These are phyloP conservation scores for Rhamphomyia laevipes DNA, from an alignment of 2,888 invertebrate genomes.

Conservation along the genomic window DNA sequence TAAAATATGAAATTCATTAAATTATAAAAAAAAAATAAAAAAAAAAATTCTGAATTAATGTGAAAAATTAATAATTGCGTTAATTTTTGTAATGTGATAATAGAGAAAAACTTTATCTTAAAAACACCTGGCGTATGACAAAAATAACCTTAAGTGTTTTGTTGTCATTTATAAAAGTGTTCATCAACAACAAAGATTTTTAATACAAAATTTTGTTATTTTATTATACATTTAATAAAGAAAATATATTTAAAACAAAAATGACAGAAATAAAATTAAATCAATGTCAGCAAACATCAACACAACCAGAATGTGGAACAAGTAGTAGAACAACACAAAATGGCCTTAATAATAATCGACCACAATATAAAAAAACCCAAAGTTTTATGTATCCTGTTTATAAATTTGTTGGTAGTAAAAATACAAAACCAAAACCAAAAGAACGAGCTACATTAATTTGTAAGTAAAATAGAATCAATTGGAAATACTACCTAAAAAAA, in stretches of 20 bases:
- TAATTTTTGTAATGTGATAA: neutral
- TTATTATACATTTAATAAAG: neutral
- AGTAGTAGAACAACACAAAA: conserved; percentile 6
- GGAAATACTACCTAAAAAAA: too few species aligned
- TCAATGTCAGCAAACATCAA: conserved; percentile 1
- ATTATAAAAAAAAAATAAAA: too few species aligned
- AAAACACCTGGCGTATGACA: neutral
- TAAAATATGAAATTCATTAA: too few species aligned
- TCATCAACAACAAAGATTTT: neutral
- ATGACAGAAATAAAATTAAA: neutral
- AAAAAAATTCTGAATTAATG: too few species aligned
- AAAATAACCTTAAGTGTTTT: neutral
- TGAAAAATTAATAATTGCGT: neutral
- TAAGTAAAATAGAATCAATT: conserved; percentile 11
- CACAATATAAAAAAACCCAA: conserved; percentile 8
- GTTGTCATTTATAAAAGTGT: neutral
- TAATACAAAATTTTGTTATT: neutral
- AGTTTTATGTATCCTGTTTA: conserved; percentile 7
- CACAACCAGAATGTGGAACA: conserved; percentile 3
- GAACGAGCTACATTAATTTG: conserved; percentile 17
- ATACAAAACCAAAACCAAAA: conserved; percentile 15
- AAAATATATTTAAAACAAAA: neutral
- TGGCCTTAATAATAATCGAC: conserved; percentile 2
- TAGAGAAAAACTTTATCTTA: neutral
- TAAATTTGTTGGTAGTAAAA: conserved; percentile 14